Base-by-base conservation (phyloP, 2,888 invertebrate genomes). In the Cenopis cana region DNA sequence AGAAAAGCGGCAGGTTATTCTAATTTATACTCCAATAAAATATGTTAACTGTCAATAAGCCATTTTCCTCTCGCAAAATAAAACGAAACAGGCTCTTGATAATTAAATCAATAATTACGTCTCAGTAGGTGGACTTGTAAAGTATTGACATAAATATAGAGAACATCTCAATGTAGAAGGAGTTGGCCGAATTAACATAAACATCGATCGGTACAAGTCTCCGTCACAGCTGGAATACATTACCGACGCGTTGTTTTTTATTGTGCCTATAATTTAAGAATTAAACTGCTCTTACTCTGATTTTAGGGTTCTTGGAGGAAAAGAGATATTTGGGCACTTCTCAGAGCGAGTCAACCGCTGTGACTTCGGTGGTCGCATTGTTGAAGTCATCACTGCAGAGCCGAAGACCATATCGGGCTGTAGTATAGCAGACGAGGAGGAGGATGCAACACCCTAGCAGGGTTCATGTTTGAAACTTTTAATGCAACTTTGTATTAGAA, bases 191-290 rank as follows among this genome's bases (percentile, higher is more conserved):
- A 91, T 93, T 93, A 86, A 86, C 93, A 91, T 93, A 91, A 90
- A 91, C 90, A 91, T 86, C 82, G 83, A 77, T 86, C 80, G 78
- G 79, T 84, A 86, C 87, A 86, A 82, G 82, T 85, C 83, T 78
- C 80, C 81, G 83, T 85, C 86, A 81, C 86, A 86, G 82, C 85
- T 87, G 85, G 88, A 90, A 90, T 90, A 91, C 86, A 90, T 90
- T 91, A 90, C 79, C 75, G 80, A 73, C 76, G 77, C 79, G 85
- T 85, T 84, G 83, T 83, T 86, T 90, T 91, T 91, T 91, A 91
- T 89, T 81, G 80, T 81, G 77, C 83, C 86, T 86, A 89, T 92
- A 91, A 89, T 88, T 91, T 88, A 82, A 79, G 86, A 86, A 86
- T 86, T 84, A 88, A 91, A 89, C 81, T 84, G 87, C 87, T 83